Percentiles rank a stretch among this genome's conserved stretches.
Conservation (phyloP, 2,113 vertebrate species). For the Petromus typicus region DNA sequence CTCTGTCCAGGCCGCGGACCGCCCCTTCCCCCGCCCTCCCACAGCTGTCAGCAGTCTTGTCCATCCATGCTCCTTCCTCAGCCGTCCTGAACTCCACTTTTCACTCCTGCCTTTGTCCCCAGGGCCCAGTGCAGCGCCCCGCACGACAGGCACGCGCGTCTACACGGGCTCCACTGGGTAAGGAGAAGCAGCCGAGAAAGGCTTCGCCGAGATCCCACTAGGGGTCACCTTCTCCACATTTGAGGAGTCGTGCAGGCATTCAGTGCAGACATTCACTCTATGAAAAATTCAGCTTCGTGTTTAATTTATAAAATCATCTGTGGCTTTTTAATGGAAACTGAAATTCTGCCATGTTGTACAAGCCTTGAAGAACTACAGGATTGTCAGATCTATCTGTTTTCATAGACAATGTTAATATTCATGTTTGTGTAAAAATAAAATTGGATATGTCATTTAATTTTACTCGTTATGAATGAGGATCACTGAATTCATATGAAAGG, state of each 20-base stretch:
- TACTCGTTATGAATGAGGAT: constrained; percentile 79
- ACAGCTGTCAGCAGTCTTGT: neutral
- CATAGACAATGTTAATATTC: constrained; percentile 82
- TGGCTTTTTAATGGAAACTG: constrained; percentile 85
- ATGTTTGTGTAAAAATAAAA: constrained; percentile 76
- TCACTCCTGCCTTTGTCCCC: neutral
- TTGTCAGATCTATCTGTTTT: constrained; percentile 75
- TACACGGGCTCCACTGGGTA: too few species aligned
- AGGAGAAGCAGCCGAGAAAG: neutral
- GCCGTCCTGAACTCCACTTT: neutral
- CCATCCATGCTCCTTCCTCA: neutral
- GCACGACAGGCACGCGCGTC: fast-evolving
- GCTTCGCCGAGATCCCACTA: constrained; percentile 30
- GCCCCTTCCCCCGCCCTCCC: neutral
- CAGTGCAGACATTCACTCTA: constrained; percentile 66
- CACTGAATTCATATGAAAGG: constrained; percentile 61
- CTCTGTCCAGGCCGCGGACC: too few species aligned
- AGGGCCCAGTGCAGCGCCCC: neutral
- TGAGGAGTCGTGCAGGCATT: constrained; percentile 10
- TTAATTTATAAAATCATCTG: constrained; percentile 86
- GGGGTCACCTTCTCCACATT: constrained; percentile 73
- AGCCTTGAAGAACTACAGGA: constrained; percentile 62
- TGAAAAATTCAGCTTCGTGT: constrained; percentile 84
- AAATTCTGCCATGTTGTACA: constrained; percentile 77
- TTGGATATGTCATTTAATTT: constrained; percentile 83